Evolutionary conservation across 1,140 invertebrate species (phyloP), one percentile per base, ranked within the genome.

Genomic region (Hyphantria cunea): DNA sequence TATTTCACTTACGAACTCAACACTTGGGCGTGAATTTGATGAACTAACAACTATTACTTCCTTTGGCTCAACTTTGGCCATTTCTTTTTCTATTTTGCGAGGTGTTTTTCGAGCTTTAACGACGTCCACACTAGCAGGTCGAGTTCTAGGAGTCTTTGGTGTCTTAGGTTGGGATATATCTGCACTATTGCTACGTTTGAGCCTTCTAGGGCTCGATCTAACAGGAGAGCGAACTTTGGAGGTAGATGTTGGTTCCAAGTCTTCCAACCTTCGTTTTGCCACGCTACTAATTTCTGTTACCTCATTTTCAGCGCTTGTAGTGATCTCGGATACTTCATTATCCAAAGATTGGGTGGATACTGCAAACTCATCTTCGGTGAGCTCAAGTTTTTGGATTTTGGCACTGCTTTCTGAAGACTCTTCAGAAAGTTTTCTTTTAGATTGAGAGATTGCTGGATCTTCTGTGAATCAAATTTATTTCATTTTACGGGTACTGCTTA

Each of bases 311-410:
- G 41, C 41, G 41, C 7, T 13, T 0, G 68, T 89, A 0, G 69
- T 89, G 25, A 90, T 88, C 51, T 78, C 77, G 0, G 79, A 87
- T 1, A 90, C 88, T 70, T 90, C 88, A 15, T 89, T 74, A 47
- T 90, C 88, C 62, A 90, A 75, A 6, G 64, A 64, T 73, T 90
- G 80, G 8, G 79, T 68, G 8, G 72, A 76, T 4, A 76, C 52
- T 37, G 65, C 58, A 6, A 64, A 52, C 48, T 84, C 74, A 15
- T 72, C 68, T 32, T 75, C 72, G n/a, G 58, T 45, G 15, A 72
- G 51, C 45, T 83, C 81, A 14, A 89, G 62, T 68, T 89, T 89
- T 59, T 73, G 76, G 5, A 87, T 73, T 64, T 89, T 89, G 10
- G 82, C 72, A 54, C 25, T 78, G 31, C 45, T 78, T 14, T 81